Percentiles rank a stretch among this genome's conserved stretches.
Conservation (phyloP, 2,888 invertebrate genomes). For the Phasia obesa region DNA sequence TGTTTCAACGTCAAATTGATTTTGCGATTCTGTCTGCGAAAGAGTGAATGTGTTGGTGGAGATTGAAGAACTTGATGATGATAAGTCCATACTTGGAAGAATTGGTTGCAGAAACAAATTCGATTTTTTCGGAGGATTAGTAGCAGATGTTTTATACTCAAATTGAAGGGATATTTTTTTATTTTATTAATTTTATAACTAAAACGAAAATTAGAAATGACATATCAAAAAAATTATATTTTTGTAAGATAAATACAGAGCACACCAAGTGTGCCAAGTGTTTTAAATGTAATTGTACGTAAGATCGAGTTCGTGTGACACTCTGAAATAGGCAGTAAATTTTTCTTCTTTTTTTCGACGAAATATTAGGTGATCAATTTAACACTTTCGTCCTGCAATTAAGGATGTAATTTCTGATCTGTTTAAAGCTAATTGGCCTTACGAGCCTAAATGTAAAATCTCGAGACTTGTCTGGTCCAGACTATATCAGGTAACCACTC, state of each 20-base stretch:
- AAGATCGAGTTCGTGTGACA: too few species aligned
- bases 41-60: constrained; percentile 69
- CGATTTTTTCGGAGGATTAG: constrained; percentile 68
- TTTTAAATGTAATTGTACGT: too few species aligned
- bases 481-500: too few species aligned
- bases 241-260: not conserved
- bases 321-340: too few species aligned
- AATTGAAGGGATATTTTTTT: constrained; percentile 24
- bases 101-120: constrained; percentile 71
- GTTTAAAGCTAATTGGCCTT: too few species aligned
- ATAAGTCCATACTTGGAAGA: constrained; percentile 73
- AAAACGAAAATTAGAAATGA: not conserved
- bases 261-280: too few species aligned
- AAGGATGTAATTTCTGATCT: too few species aligned
- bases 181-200: constrained; percentile 48
- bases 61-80: constrained; percentile 68
- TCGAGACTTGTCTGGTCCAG: too few species aligned
- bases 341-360: too few species aligned
- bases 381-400: too few species aligned
- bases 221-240: not conserved
- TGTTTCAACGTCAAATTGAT: constrained; percentile 3
- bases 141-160: constrained; percentile 31
- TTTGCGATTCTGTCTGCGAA: constrained; percentile 11
- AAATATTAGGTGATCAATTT: too few species aligned
- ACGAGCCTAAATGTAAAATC: too few species aligned